phyloP scores from a whole-genome alignment of 2,888 invertebrate genomes.

The Kryphioiulus occultus region DNA sequence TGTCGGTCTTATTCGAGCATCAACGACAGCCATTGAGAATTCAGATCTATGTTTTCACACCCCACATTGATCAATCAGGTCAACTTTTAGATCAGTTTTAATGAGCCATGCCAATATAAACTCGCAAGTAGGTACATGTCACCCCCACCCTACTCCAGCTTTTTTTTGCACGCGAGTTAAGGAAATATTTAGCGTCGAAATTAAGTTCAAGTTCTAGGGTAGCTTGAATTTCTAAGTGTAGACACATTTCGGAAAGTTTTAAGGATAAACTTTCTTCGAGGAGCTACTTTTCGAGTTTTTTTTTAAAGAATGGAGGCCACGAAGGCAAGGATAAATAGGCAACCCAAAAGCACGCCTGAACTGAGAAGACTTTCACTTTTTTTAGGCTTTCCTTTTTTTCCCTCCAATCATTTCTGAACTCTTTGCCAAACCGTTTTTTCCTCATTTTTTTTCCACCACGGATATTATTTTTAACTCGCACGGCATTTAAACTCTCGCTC shows the following conservation, averaged over 20 bases:
- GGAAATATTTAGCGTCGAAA: not conserved
- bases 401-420: not conserved
- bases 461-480: conserved; percentile 24
- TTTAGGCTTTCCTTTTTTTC: not conserved
- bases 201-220: conserved; percentile 31
- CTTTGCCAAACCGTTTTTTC: not conserved
- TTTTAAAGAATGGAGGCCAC: conserved; percentile 29
- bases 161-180: not conserved
- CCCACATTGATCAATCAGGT: not conserved
- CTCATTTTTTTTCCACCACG: not conserved
- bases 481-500: conserved; percentile 7
- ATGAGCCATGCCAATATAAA: not conserved
- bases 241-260: not conserved
- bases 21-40: no score
- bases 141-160: not conserved
- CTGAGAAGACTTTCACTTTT: not conserved
- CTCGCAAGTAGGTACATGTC: not conserved
- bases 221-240: conserved; percentile 35
- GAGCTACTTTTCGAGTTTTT: not conserved
- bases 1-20: no score
- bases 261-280: not conserved
- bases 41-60: no score
- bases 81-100: not conserved
- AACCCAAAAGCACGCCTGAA: conserved; percentile 8
- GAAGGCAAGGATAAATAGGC: not conserved